These are phyloP conservation scores for Mesocentrotus franciscanus DNA, from an alignment of 53 echinoderm and acorn worm species.

Conservation along the genomic window DNA sequence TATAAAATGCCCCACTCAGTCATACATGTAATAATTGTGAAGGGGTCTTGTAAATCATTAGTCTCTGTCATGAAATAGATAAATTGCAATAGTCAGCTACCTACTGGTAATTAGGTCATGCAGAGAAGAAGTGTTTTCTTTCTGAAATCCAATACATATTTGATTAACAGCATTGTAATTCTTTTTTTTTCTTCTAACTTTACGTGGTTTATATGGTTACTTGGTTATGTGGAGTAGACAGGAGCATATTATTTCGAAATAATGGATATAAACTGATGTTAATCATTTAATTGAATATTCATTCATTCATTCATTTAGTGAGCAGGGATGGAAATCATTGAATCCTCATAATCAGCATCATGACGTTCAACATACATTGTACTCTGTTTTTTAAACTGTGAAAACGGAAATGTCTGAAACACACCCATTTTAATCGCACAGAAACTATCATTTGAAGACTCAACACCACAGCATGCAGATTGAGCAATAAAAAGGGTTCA, in stretches of 20 bases:
- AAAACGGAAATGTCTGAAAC: slow-evolving; percentile 1
- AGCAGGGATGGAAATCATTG: background rate
- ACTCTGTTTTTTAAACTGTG: background rate
- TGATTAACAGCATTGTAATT: too few relatives aligned
- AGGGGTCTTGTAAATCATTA: too few relatives aligned
- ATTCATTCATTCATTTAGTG: background rate
- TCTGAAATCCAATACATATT: too few relatives aligned
- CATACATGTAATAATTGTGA: too few relatives aligned
- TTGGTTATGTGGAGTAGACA: too few relatives aligned
- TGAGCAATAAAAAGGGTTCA: background rate
- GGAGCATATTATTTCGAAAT: too few relatives aligned
- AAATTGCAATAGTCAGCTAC: too few relatives aligned
- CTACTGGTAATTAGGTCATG: background rate
- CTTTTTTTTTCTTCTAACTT: too few relatives aligned
- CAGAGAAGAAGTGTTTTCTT: background rate
- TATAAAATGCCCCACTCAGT: too few relatives aligned
- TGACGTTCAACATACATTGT: too few relatives aligned
- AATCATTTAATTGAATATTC: background rate
- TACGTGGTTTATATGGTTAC: too few relatives aligned
- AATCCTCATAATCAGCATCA: background rate
- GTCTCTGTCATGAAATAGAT: too few relatives aligned
- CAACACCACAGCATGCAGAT: background rate
- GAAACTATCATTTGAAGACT: background rate
- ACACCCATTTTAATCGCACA: background rate
- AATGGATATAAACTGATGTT: background rate